Base-by-base conservation (phyloP, 1,140 invertebrate species). In the Drosophila sucinea region DNA sequence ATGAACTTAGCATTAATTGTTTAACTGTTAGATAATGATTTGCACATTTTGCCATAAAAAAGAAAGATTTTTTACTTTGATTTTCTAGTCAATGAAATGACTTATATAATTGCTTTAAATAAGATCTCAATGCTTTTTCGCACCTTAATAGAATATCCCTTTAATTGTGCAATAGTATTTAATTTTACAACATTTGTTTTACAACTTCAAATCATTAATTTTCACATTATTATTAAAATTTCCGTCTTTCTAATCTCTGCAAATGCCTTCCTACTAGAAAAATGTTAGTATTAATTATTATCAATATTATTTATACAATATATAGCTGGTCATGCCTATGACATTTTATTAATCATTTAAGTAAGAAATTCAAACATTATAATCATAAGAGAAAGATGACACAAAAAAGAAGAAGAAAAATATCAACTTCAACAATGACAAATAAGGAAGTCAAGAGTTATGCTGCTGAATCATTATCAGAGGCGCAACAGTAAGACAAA, bases 341-440 rank as follows among this genome's bases (percentile, higher is more conserved):
- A 27, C 44, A 51, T 51, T 51, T 27, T 35, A 81, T 77, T 60
- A 70, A 77, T 62, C 62, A 75, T 73, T 72, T 29, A 56, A 75
- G 64, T 67, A 54, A 72, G 70, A 86, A 73, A 79, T 64, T 69
- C 73, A 81, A 73, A 77, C 77, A 70, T 75, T 60, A 68, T 77
- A 44, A 51, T 44, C 41, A 35, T 23, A 73, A 61, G 63, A 35
- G 32, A 67, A 54, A 73, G 54, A 60, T 56, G 78, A 68, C 60
- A 67, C 75, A 81, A 61, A 29, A 41, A 27, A 10, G 8, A 23
- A 32, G 73, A 69, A 55, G 69, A 85, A 84, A 86, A 69, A 70
- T 67, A 70, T 76, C 69, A 70, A 54, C 77, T 67, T 71, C 84
- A 83, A 87, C 84, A 87, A 87, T 87, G 84, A 89, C 80, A 89